Base-by-base conservation (phyloP, 2,888 invertebrate genomes). In the Diarsia dahlii region DNA sequence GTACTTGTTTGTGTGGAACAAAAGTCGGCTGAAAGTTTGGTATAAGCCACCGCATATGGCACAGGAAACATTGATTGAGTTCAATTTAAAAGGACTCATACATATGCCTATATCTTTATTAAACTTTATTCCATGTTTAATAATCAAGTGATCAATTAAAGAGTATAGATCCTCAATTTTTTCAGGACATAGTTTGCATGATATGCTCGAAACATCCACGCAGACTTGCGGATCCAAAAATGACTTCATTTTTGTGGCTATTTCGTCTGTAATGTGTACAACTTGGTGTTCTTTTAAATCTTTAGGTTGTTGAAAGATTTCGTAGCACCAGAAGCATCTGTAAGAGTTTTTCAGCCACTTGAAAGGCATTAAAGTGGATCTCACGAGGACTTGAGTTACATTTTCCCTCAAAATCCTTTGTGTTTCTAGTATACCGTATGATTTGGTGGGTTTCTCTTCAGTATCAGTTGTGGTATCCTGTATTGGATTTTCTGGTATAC, bases 321-420 rank as follows among this genome's bases (percentile, higher is more conserved):
- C 91, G 46, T 90, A 90, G 66, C 93, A 93, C 68, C 89, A 93
- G 68, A 93, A 93, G 56, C 93, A 93, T 80, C 90, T 79, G 65
- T 89, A 92, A 1, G 87, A 84, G 34, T 87, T 91, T 50, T 88
- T 89, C 0, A 91, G 81, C 91, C 91, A 91, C 52, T 88, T 87
- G 75, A 93, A 93, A 0, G 93, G 93, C 80, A 90, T 87, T 0
- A 86, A 34, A 1, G 76, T 86, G 3, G 85, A 74, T 28, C 91
- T 89, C 12, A 87, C 71, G 0, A 95, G 75, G 0, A 93, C 83
- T 71, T 88, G 85, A 1, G 84, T 84, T 0, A 93, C 87, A 60
- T 93, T 92, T 9, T 83, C 78, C 78, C 91, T 90, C 82, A 92
- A 52, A 62, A 80, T 82, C 13, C 63, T 28, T 76, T 67, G 77